A percentile compares a stretch with the other conserved stretches of the same genome.
Evolutionary conservation across 2,888 invertebrate species (phyloP).

Genomic region (Drosophila percnosoma): DNA sequence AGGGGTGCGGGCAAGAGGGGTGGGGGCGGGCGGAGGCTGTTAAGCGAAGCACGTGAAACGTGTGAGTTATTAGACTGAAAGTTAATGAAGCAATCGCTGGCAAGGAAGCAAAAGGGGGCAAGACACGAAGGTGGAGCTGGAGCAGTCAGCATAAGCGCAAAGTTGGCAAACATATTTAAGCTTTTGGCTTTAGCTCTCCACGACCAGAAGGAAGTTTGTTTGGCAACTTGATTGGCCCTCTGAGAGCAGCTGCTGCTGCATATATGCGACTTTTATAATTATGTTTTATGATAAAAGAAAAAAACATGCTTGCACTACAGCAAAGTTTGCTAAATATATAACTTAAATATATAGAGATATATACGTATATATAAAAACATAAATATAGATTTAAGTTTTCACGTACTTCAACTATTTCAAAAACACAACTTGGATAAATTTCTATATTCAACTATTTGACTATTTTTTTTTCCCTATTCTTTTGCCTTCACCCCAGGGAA

Average conservation of each 20-base stretch:
- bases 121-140: neutral
- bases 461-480: neutral
- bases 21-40: neutral
- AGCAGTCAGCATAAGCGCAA: constrained; percentile 24
- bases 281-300: constrained; percentile 7
- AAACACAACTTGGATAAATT: constrained; percentile 3
- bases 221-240: constrained; percentile 54
- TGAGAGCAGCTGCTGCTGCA: constrained; percentile 23
- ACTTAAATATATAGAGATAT: no score
- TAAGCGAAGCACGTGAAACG: constrained; percentile 26
- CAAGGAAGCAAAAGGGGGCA: neutral
- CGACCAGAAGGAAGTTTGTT: constrained; percentile 30
- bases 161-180: constrained; percentile 49
- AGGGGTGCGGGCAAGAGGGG: neutral
- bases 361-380: neutral
- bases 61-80: constrained; percentile 48
- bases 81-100: constrained; percentile 45
- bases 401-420: neutral
- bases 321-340: constrained; percentile 4
- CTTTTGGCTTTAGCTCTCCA: constrained; percentile 26
- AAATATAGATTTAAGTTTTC: constrained; percentile 1
- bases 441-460: neutral
- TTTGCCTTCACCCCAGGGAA: constrained; percentile 1
- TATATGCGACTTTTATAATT: constrained; percentile 24
- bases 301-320: neutral